These are phyloP conservation scores for Melopsittacus undulatus DNA, from an alignment of 2,797 vertebrate species.

Conservation along the genomic window DNA sequence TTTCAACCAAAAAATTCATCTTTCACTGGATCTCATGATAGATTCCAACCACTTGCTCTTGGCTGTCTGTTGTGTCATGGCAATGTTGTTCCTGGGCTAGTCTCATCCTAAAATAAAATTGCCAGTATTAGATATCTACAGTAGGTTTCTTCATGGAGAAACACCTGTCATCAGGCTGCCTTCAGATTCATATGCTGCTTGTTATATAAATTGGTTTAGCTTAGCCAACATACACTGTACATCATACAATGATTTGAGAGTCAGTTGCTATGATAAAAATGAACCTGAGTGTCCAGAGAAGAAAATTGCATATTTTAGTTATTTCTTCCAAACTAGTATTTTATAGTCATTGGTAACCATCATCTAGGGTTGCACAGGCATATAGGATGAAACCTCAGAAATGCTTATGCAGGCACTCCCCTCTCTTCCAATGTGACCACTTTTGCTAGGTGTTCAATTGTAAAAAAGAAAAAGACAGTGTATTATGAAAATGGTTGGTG, in stretches of 20 bases:
- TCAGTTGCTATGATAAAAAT: neutral
- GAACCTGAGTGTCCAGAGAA: neutral
- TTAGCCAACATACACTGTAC: neutral
- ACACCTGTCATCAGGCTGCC: neutral
- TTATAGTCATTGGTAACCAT: neutral
- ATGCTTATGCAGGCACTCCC: neutral
- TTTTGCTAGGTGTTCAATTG: neutral
- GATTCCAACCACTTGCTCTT: neutral
- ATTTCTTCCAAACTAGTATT: neutral
- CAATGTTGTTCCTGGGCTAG: neutral
- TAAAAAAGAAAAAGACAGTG: neutral
- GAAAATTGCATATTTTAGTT: neutral
- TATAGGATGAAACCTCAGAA: neutral
- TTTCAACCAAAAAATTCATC: no score
- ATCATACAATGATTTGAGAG: neutral
- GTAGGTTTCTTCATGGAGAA: neutral
- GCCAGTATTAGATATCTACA: rapidly evolving
- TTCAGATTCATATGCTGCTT: neutral
- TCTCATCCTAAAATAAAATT: neutral
- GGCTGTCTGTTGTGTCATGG: neutral
- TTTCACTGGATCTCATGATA: rapidly evolving
- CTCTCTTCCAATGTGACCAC: neutral
- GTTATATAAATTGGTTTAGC: neutral
- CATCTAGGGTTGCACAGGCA: neutral
- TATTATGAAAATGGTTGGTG: neutral